phyloP scores from a whole-genome alignment of 2,888 invertebrate genomes.

The Ectropis crepuscularia region DNA sequence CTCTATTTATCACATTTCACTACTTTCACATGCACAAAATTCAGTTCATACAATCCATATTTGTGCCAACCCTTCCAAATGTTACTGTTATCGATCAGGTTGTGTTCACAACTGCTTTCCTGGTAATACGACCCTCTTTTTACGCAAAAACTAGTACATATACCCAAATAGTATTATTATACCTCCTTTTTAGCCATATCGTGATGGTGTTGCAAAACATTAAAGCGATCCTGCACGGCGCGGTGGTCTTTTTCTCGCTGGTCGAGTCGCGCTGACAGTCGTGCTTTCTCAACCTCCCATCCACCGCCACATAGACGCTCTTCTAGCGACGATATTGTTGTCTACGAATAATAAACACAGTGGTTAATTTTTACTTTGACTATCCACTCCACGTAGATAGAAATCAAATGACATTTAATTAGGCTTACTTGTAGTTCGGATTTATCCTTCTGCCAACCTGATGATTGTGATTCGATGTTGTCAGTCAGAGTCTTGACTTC shows the following conservation, averaged over 20 bases:
- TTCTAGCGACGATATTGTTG: conserved; percentile 74
- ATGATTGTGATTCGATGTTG: conserved; percentile 86
- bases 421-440: conserved; percentile 86
- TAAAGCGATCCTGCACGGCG: conserved; percentile 90
- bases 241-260: conserved; percentile 90
- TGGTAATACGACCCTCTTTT: no score
- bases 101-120: no score
- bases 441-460: conserved; percentile 90
- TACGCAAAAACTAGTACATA: no score
- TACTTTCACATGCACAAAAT: no score
- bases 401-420: no score
- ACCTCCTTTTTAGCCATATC: conserved; percentile 86
- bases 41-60: no score
- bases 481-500: conserved; percentile 88
- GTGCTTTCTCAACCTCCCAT: conserved; percentile 87
- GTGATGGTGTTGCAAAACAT: conserved; percentile 90
- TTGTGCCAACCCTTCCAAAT: no score
- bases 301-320: conserved; percentile 81
- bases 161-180: background rate
- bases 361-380: background rate
- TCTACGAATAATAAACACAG: conserved; percentile 49
- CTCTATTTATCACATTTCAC: no score
- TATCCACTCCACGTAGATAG: background rate
- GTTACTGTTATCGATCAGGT: no score
- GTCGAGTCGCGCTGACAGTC: conserved; percentile 88